Percentiles rank a stretch among this genome's conserved stretches.
These are phyloP conservation scores for Halichoeres trimaculatus DNA, from an alignment of 2,113 vertebrate species.

Conservation along the genomic window DNA sequence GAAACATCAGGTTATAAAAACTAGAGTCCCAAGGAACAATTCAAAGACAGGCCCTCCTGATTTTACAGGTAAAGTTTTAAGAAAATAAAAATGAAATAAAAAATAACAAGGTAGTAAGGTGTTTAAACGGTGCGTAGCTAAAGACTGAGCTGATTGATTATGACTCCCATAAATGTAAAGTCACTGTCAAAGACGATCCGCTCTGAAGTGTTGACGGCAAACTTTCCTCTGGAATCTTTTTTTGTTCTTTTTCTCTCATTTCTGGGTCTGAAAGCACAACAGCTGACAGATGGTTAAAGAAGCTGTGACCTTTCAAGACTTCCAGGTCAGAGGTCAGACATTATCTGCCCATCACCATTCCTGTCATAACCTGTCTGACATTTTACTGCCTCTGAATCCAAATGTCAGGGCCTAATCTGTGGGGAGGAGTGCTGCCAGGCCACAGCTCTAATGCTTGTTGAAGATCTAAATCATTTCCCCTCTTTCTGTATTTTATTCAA, in stretches of 20 bases:
- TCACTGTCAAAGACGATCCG: too few relatives aligned
- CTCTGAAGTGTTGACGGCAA: constrained; percentile 14
- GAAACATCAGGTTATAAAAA: too few relatives aligned
- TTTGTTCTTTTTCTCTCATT: constrained; percentile 36
- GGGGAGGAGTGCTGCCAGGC: constrained; percentile 26
- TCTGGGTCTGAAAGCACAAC: constrained; percentile 57
- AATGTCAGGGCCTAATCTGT: constrained; percentile 77
- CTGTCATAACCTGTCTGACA: constrained; percentile 79
- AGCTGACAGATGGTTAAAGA: constrained; percentile 43
- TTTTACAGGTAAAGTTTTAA: too few relatives aligned
- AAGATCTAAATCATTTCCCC: constrained; percentile 12
- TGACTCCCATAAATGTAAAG: too few relatives aligned
- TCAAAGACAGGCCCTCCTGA: too few relatives aligned
- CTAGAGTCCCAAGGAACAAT: too few relatives aligned
- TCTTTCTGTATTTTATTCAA: constrained; percentile 18
- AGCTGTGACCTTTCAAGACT: constrained; percentile 71
- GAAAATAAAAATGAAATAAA: too few relatives aligned
- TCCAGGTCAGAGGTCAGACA: constrained; percentile 71
- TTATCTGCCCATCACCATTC: constrained; percentile 79
- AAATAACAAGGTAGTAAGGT: too few relatives aligned
- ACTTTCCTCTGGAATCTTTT: constrained; percentile 30
- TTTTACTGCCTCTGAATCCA: constrained; percentile 70
- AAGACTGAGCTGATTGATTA: too few relatives aligned
- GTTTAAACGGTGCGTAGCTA: too few relatives aligned
- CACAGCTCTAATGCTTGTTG: neutral